Percentiles rank a stretch among this genome's conserved stretches.
Evolutionary conservation across 2,113 vertebrate species (phyloP).

Genomic region (Ia io): DNA sequence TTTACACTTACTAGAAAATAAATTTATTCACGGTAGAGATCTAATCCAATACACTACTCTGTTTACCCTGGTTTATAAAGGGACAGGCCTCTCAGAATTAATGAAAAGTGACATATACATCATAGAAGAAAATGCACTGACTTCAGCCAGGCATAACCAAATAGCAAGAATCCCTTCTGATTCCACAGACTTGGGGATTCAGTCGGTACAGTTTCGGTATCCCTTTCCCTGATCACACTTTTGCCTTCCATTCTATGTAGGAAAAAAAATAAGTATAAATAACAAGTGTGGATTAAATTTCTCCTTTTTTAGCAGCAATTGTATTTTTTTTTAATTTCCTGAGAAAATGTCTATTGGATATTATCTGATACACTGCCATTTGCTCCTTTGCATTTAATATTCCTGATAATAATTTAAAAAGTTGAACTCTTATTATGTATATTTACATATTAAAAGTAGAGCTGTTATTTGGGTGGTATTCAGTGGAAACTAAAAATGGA

Average conservation of each 20-base stretch:
- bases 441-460: not conserved
- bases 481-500: not conserved
- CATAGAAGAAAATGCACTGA: conserved; percentile 78
- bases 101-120: conserved; percentile 84
- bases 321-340: not conserved
- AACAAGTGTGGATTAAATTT: not conserved
- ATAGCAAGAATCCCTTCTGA: conserved; percentile 62
- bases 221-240: not conserved
- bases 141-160: conserved; percentile 79
- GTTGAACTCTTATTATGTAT: not conserved
- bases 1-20: conserved; percentile 83
- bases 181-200: conserved; percentile 52
- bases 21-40: conserved; percentile 86
- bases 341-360: not conserved
- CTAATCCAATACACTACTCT: conserved; percentile 84
- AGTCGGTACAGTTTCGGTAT: not conserved
- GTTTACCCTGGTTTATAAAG: conserved; percentile 83
- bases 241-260: not conserved
- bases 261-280: not conserved
- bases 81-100: conserved; percentile 82
- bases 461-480: not conserved
- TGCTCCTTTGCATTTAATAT: conserved; percentile 18
- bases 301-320: not conserved
- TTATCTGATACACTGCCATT: not conserved
- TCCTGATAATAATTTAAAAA: not conserved